A percentile compares a stretch with the other conserved stretches of the same genome.
These are phyloP conservation scores for Siniperca obscura DNA, from an alignment of 2,797 vertebrate species.

Conservation along the genomic window DNA sequence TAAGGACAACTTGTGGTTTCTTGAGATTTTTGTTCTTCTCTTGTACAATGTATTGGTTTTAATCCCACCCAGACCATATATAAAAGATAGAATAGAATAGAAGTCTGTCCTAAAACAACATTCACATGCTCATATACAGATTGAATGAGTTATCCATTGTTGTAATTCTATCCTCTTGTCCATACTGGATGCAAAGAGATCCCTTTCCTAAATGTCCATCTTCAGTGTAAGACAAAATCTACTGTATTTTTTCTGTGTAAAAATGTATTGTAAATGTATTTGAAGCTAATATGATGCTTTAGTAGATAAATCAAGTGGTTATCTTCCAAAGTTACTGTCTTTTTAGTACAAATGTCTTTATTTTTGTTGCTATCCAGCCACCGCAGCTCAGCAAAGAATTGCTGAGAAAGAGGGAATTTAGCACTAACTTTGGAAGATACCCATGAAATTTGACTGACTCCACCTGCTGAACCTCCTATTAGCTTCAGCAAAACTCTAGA, in stretches of 20 bases:
- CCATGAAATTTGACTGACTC: slow-evolving; percentile 19
- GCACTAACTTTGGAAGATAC: slow-evolving; percentile 9
- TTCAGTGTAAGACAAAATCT: not conserved
- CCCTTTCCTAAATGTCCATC: not conserved
- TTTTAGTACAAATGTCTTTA: slow-evolving; percentile 1
- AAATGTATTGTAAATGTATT: slow-evolving; percentile 19
- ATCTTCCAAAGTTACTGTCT: not conserved
- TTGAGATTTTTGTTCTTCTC: not conserved
- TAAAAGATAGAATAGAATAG: not conserved
- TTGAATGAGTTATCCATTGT: not conserved
- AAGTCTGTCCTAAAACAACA: not conserved
- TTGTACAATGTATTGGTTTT: not conserved
- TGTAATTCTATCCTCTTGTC: not conserved
- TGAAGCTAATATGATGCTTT: not conserved
- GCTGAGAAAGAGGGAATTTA: slow-evolving; percentile 12
- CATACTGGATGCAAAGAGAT: not conserved
- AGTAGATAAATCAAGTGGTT: not conserved
- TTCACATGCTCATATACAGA: not conserved
- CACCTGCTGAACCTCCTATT: slow-evolving; percentile 10
- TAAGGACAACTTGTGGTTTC: not conserved
- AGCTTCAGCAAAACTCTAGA: slow-evolving; percentile 7
- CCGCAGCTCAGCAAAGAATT: slow-evolving; percentile 19
- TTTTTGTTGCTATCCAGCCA: not conserved
- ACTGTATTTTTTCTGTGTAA: not conserved
- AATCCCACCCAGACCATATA: slow-evolving; percentile 9